Percentiles rank a stretch among this genome's conserved stretches.
Conservation (phyloP, 2,113 vertebrate species). For the Anseranas semipalmata region DNA sequence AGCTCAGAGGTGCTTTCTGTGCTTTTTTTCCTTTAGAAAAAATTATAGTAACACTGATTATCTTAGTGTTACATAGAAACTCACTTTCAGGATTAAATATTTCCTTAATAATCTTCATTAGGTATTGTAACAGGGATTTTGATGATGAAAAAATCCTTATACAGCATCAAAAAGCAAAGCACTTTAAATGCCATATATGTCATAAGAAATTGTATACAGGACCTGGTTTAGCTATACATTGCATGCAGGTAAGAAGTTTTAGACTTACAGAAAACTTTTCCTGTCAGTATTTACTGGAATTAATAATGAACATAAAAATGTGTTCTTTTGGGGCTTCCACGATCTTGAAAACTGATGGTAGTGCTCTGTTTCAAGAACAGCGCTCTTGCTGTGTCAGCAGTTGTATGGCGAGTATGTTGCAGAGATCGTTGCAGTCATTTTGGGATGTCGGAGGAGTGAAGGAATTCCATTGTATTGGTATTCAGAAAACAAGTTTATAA, state of each 20-base stretch:
- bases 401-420: background rate
- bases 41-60: background rate
- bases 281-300: background rate
- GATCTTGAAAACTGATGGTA: background rate
- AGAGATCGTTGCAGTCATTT: background rate
- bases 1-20: background rate
- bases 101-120: conserved; percentile 82
- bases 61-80: background rate
- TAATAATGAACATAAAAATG: background rate
- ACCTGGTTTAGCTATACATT: conserved; percentile 96
- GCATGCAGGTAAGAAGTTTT: conserved; percentile 91
- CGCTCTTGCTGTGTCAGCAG: background rate
- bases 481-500: background rate
- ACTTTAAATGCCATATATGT: conserved; percentile 99
- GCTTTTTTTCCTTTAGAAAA: background rate
- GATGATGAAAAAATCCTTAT: conserved; percentile 99
- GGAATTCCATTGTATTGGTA: background rate
- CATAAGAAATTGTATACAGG: conserved; percentile 98
- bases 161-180: conserved; percentile 98
- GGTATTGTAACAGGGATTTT: conserved; percentile 99
- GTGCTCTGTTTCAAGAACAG: background rate
- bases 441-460: background rate
- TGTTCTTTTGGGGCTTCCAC: background rate
- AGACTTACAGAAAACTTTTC: background rate
- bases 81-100: background rate